Conservation (phyloP, 2,113 vertebrate species). For the Platichthys flesus region DNA sequence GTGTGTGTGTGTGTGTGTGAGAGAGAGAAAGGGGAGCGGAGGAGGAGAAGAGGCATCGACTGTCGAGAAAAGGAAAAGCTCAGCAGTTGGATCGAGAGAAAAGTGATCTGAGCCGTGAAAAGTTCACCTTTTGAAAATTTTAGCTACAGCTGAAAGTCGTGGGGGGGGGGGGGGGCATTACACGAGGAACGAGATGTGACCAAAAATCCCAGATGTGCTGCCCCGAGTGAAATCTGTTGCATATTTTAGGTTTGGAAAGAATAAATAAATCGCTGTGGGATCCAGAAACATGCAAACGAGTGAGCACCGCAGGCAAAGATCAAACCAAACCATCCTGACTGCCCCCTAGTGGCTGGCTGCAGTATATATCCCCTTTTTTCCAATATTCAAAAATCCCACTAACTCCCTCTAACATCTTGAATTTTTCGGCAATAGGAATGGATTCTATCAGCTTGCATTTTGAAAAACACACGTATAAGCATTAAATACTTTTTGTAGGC, state of each 20-base stretch:
- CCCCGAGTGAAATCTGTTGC: slow-evolving; percentile 33
- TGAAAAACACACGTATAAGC: too few relatives aligned
- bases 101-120: slow-evolving; percentile 33
- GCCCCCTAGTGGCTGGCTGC: too few relatives aligned
- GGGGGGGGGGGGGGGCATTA: too few relatives aligned
- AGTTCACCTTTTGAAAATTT: slow-evolving; percentile 41
- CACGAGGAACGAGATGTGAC: slow-evolving; percentile 8
- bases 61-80: slow-evolving; percentile 14
- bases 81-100: slow-evolving; percentile 48
- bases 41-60: background rate
- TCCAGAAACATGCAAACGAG: slow-evolving; percentile 2
- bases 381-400: too few relatives aligned
- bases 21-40: too few relatives aligned
- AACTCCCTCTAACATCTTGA: too few relatives aligned
- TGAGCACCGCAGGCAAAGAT: background rate
- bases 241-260: slow-evolving; percentile 39
- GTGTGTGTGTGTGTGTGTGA: too few relatives aligned
- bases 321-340: too few relatives aligned
- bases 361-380: too few relatives aligned
- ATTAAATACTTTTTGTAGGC: too few relatives aligned
- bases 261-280: slow-evolving; percentile 11
- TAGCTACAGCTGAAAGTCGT: slow-evolving; percentile 6
- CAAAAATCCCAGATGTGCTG: background rate
- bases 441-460: too few relatives aligned
- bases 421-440: too few relatives aligned